Evolutionary conservation across 2,113 vertebrate species (phyloP), one percentile per base, ranked within the genome.

Genomic region (Petroica traversi): DNA sequence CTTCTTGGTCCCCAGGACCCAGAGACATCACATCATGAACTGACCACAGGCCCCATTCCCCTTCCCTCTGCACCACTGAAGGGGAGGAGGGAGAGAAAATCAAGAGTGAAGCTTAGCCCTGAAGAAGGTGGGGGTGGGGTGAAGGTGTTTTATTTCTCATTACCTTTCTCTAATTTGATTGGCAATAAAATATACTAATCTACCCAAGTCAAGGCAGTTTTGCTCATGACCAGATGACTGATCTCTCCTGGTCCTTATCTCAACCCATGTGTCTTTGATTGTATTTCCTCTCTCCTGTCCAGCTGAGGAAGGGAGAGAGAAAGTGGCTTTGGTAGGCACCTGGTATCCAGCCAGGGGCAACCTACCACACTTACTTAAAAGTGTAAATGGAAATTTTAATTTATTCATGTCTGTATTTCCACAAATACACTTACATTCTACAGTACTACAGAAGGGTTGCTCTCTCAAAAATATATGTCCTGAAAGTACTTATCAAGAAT

Each of bases 21-120:
- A 49, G 19, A 66, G 36, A 26, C 17, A 26, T 7, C 0, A 0
- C 17, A 43, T 6, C 31, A 29, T 11, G 40, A 54, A 12, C 40
- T 54, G 29, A n/a, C 24, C 14, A 23, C 28, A 33, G 9, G 6
- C 6, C 23, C 19, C 18, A 11, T 15, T 58, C 11, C 23, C 4
- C 0, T 0, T 8, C 45, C 45, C 19, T 52, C 24, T 38, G 23
- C 0, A 0, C 8, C 16, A 14, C 19, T 45, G n/a, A 64, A 19
- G 12, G 20, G 11, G 13, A 14, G 2, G 16, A 59, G 13, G 45
- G 10, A 52, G 33, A 67, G 24, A 45, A 89, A 74, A 52, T 18
- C 13, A 11, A 59, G 28, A 59, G 4, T 19, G 13, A 74, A 38
- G 4, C 8, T 74, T 43, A 52, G 19, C 16, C 28, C 14, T n/a